Conservation (phyloP, 2,113 vertebrate genomes). For the Seriola aureovittata region DNA sequence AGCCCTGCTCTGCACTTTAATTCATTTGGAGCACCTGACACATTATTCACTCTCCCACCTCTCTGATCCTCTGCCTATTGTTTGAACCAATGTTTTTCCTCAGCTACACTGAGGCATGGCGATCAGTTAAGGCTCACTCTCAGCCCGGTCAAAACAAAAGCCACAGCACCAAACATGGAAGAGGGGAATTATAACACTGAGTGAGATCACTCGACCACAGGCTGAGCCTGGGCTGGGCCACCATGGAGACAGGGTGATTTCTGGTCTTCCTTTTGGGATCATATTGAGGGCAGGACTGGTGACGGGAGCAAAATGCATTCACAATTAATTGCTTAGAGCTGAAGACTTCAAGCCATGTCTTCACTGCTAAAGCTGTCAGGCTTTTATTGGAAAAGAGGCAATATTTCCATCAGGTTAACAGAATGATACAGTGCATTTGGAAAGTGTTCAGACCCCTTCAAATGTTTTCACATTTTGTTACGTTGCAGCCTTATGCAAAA, state of each 20-base stretch:
- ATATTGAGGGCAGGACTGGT: slow-evolving; percentile 43
- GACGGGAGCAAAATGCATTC: slow-evolving; percentile 57
- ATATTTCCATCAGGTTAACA: slow-evolving; percentile 81
- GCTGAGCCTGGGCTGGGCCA: slow-evolving; percentile 35
- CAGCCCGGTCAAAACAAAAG: slow-evolving; percentile 71
- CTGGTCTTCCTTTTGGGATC: slow-evolving; percentile 52
- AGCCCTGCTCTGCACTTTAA: slow-evolving; percentile 78
- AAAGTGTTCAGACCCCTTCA: too few relatives aligned
- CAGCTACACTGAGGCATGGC: slow-evolving; percentile 54
- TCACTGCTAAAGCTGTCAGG: slow-evolving; percentile 71
- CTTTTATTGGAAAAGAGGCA: slow-evolving; percentile 69
- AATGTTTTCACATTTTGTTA: too few relatives aligned
- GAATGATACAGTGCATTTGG: too few relatives aligned
- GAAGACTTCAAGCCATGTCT: slow-evolving; percentile 66
- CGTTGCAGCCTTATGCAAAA: too few relatives aligned
- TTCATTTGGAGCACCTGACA: slow-evolving; percentile 82
- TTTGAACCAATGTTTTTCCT: slow-evolving; percentile 76
- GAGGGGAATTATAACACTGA: slow-evolving; percentile 57
- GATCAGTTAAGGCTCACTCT: slow-evolving; percentile 70
- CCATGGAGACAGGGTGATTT: slow-evolving; percentile 58
- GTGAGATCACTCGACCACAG: slow-evolving; percentile 68
- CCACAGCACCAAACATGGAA: slow-evolving; percentile 68
- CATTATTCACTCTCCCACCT: slow-evolving; percentile 77
- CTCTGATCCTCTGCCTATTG: slow-evolving; percentile 78
- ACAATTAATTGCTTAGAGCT: slow-evolving; percentile 64